Conservation (phyloP, 2,113 vertebrate species). For the Myotis brandtii region DNA sequence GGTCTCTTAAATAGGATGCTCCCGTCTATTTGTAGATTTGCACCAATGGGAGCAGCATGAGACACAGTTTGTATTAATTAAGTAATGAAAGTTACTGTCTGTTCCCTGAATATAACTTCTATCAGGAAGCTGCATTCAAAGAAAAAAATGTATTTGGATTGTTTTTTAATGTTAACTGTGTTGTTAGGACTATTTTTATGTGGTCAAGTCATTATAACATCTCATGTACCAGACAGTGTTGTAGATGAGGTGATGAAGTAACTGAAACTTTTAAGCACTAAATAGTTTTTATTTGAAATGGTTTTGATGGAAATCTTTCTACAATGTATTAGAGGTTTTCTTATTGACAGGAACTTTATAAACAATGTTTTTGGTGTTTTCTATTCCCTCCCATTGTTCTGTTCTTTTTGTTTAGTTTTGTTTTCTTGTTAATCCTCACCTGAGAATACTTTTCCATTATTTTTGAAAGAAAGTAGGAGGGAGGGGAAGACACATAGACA, state of each 20-base stretch:
- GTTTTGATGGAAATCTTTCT: not conserved
- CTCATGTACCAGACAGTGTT: not conserved
- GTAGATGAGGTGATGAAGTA: not conserved
- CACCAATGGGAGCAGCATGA: not conserved
- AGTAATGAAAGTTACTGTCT: not conserved
- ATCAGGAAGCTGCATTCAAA: not conserved
- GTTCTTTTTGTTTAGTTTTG: not conserved
- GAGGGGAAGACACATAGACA: no score
- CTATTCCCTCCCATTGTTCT: not conserved
- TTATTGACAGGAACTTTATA: not conserved
- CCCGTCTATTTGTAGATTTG: not conserved
- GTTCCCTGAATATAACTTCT: not conserved
- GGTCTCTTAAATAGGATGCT: not conserved
- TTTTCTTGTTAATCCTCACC: not conserved
- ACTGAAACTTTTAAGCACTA: not conserved
- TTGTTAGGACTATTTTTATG: not conserved
- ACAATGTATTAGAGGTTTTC: not conserved
- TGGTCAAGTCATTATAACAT: not conserved
- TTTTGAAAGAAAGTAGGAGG: no score
- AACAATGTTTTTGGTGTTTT: not conserved
- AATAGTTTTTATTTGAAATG: not conserved
- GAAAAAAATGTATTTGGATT: not conserved
- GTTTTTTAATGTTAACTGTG: not conserved
- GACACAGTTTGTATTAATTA: not conserved
- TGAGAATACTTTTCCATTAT: no score